phyloP scores from a whole-genome alignment of 1,140 invertebrate species.

The Drosophila sproati region DNA sequence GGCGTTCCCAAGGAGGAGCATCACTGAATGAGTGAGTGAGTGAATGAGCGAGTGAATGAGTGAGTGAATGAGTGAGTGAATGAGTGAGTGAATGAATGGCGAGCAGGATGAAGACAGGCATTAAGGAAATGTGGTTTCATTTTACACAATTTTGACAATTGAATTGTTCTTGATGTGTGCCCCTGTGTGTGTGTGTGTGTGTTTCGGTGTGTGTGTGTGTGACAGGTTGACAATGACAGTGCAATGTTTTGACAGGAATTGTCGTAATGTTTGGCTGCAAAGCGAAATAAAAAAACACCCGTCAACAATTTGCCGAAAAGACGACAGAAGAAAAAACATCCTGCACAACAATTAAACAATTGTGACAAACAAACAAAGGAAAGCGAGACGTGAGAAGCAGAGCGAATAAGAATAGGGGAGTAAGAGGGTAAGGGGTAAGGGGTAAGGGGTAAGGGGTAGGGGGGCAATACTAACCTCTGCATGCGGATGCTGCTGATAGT shows the following conservation, averaged over 20 bases:
- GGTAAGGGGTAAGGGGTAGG: not conserved
- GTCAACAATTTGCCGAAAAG: not conserved
- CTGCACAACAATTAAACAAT: constrained; percentile 48
- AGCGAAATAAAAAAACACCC: constrained; percentile 1
- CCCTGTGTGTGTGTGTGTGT: constrained; percentile 6
- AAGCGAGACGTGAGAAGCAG: not conserved
- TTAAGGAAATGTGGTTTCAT: constrained; percentile 68
- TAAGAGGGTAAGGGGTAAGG: not conserved
- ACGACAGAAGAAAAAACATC: constrained; percentile 27
- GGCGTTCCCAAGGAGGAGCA: constrained; percentile 24
- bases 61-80: constrained; percentile 1
- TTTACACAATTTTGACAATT: constrained; percentile 58
- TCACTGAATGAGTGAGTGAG: constrained; percentile 38
- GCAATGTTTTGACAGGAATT: constrained; percentile 78
- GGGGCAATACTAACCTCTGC: constrained; percentile 75
- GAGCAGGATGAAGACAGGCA: constrained; percentile 36
- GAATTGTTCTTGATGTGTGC: constrained; percentile 37
- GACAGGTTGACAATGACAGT: constrained; percentile 66
- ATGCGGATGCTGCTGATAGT: constrained; percentile 73
- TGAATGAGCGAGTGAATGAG: constrained; percentile 32
- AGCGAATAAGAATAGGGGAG: too few relatives aligned
- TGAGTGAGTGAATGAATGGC: constrained; percentile 44
- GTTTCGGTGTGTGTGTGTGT: constrained; percentile 18
- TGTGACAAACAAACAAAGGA: constrained; percentile 14
- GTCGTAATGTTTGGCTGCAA: constrained; percentile 62